Evolutionary conservation across 2,888 invertebrate species (phyloP).

Genomic region (Mystacides longicornis): DNA sequence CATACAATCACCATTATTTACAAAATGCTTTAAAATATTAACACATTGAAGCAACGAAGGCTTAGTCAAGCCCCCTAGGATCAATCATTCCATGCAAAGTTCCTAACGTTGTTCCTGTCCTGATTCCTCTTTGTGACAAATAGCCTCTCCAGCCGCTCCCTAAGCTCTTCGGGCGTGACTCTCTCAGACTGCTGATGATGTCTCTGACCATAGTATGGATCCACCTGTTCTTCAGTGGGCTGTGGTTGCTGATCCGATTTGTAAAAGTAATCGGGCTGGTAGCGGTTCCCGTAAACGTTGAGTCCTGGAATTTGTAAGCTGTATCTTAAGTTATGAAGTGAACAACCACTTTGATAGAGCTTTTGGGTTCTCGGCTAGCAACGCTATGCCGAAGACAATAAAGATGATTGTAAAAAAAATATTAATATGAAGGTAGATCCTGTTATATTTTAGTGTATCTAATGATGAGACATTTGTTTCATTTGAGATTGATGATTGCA

Average conservation of each 20-base stretch:
- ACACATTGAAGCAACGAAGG: no score
- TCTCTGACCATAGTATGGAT: slow-evolving; percentile 31
- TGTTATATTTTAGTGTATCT: no score
- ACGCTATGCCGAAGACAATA: no score
- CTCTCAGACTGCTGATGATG: not conserved
- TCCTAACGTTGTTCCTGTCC: slow-evolving; percentile 17
- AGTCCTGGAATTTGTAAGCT: slow-evolving; percentile 12
- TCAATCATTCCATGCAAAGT: slow-evolving; percentile 22
- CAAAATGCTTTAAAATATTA: no score
- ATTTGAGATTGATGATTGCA: no score
- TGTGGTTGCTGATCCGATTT: slow-evolving; percentile 17
- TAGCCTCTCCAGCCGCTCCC: slow-evolving; percentile 45
- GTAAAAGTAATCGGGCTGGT: slow-evolving; percentile 16
- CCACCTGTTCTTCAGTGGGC: slow-evolving; percentile 36
- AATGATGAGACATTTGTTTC: no score
- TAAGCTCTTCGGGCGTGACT: slow-evolving; percentile 44
- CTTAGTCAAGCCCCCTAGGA: not conserved
- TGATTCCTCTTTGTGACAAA: slow-evolving; percentile 41
- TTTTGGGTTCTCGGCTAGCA: no score
- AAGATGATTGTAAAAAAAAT: no score
- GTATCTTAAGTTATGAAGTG: not conserved
- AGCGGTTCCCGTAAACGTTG: slow-evolving; percentile 21
- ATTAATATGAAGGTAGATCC: no score
- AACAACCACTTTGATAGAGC: no score
- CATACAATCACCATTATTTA: no score